Evolutionary conservation across 2,888 invertebrate genomes (phyloP).

Genomic region (Caradrina clavipalpis): DNA sequence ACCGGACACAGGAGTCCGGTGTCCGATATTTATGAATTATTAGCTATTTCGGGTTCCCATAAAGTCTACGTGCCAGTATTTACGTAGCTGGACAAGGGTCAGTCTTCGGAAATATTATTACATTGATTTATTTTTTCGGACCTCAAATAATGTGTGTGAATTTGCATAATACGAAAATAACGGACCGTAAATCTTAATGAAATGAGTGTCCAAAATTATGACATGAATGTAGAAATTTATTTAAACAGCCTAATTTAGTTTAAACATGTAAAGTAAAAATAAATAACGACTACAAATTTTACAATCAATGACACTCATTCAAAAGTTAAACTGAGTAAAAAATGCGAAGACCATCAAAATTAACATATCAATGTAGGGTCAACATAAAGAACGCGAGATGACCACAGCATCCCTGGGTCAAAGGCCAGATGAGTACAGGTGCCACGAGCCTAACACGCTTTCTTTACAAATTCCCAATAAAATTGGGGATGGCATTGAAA

Average conservation of each 20-base stretch:
- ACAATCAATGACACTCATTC: conserved; percentile 53
- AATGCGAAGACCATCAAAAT: conserved; percentile 53
- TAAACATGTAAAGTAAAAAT: conserved; percentile 38
- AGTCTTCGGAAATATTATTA: conserved; percentile 59
- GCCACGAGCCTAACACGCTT: conserved; percentile 68
- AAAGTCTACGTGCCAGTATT: conserved; percentile 74
- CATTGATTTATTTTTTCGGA: conserved; percentile 48
- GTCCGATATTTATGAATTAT: conserved; percentile 89
- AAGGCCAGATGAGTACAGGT: conserved; percentile 53
- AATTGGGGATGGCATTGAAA: conserved; percentile 63
- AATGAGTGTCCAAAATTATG: conserved; percentile 56
- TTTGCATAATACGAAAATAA: conserved; percentile 57
- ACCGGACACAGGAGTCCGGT: conserved; percentile 74
- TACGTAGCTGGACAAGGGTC: conserved; percentile 62
- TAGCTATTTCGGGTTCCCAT: conserved; percentile 84
- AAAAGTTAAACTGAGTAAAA: conserved; percentile 53
- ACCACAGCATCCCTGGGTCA: conserved; percentile 68
- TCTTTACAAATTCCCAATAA: conserved; percentile 65
- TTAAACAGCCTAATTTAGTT: conserved; percentile 59
- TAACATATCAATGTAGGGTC: conserved; percentile 63
- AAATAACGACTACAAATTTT: conserved; percentile 60
- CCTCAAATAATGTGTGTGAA: conserved; percentile 24
- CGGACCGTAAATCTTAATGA: conserved; percentile 22
- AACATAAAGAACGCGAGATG: conserved; percentile 59
- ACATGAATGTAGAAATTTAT: conserved; percentile 58